Base-by-base conservation (phyloP, 2,113 vertebrate genomes). In the Probosciger aterrimus region DNA sequence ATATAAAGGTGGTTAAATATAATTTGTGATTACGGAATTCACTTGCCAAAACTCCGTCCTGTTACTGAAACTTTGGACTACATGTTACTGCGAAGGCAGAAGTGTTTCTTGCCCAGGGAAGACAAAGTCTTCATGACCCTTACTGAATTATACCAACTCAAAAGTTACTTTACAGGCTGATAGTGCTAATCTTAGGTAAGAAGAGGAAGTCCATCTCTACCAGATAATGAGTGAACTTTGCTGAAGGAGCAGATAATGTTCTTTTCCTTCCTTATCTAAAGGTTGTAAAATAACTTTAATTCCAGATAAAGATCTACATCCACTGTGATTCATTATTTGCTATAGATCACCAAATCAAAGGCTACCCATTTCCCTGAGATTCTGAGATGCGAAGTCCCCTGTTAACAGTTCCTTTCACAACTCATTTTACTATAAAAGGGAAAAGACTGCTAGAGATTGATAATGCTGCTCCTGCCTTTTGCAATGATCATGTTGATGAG, bases 71-170 rank as follows among this genome's bases (percentile, higher is more conserved):
- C 25, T 71, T 50, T 67, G 33, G 33, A 46, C 24, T 31, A 2
- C 33, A 6, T 46, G n/a, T 53, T 19, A 62, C 27, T 19, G 39
- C 0, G 3, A 57, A 50, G 10, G 20, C 4, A 0, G 11, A 49
- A 76, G 14, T 23, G 14, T 81, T 91, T 81, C 8, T 6, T 47
- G 31, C 20, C 27, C 17, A 5, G 30, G 28, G 46, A 69, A 65
- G 23, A 33, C 13, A 10, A 10, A 24, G 9, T 63, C 44, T 76
- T 79, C 14, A 1, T 52, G 18, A 25, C 9, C 10, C 9, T 50
- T 10, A 18, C 28, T 68, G 35, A 88, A 37, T 76, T 31, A 44
- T 3, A 60, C 23, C 7, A 28, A 39, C 57, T 46, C 28, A 77
- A 8, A 86, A 79, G 33, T 64, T 60, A 19, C 33, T 88, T 76